Percentiles rank a stretch among this genome's conserved stretches.
Conservation (phyloP, 2,113 vertebrate species). For the Tachuris rubrigastra region DNA sequence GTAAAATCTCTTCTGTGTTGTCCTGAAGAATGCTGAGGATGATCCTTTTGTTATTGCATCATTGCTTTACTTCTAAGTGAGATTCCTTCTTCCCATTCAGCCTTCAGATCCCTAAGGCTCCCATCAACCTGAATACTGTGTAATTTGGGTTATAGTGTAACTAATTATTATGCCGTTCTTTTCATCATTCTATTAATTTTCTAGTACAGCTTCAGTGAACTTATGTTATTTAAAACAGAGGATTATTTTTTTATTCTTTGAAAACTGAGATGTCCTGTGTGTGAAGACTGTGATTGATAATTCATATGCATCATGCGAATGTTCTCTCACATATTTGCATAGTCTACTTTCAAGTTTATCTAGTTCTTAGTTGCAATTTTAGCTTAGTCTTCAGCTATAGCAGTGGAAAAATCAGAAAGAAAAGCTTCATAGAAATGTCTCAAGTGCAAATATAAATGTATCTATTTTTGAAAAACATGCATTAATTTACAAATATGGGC, state of each 20-base stretch:
- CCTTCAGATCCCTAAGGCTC: neutral
- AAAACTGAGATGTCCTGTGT: neutral
- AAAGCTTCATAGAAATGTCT: neutral
- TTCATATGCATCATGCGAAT: neutral
- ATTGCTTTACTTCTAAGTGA: neutral
- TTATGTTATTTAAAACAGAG: neutral
- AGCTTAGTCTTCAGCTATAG: neutral
- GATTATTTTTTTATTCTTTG: neutral
- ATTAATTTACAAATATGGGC: neutral
- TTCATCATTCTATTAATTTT: neutral
- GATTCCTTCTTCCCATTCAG: neutral
- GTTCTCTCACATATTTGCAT: neutral
- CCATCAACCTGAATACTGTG: neutral
- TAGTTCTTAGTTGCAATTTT: neutral
- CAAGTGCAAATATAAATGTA: neutral
- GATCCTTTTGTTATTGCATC: neutral
- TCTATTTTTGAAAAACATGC: neutral
- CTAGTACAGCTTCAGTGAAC: neutral
- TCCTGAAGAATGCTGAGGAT: neutral
- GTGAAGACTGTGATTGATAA: neutral
- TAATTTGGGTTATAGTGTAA: neutral
- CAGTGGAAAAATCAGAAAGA: neutral
- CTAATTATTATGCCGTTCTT: neutral
- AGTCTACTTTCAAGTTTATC: neutral
- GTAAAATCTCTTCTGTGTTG: neutral